A percentile compares a stretch with the other conserved stretches of the same genome.
Conservation (phyloP, 2,797 vertebrate genomes). For the Centroberyx gerrardi region DNA sequence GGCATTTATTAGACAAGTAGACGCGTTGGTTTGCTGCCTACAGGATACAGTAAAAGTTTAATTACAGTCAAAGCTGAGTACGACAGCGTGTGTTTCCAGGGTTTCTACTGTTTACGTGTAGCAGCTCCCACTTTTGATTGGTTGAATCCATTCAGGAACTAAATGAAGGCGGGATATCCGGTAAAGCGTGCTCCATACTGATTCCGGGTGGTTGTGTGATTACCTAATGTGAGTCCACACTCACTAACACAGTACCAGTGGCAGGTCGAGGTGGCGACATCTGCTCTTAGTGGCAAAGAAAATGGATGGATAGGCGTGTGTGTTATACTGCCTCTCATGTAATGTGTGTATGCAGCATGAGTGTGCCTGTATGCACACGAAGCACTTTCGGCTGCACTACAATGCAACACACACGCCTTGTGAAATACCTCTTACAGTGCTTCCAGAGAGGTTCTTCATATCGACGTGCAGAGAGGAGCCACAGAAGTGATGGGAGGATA, state of each 20-base stretch:
- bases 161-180: too few relatives aligned
- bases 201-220: too few relatives aligned
- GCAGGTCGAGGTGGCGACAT: slow-evolving; percentile 17
- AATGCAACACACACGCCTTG: not conserved
- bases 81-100: too few relatives aligned
- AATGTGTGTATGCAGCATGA: slow-evolving; percentile 6
- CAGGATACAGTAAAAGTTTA: too few relatives aligned
- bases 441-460: slow-evolving; percentile 19
- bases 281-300: slow-evolving; percentile 1
- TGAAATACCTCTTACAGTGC: slow-evolving; percentile 24
- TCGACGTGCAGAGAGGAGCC: slow-evolving; percentile 47
- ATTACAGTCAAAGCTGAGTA: too few relatives aligned
- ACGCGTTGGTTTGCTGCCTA: too few relatives aligned
- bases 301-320: not conserved
- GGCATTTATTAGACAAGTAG: too few relatives aligned
- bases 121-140: too few relatives aligned
- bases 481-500: slow-evolving; percentile 36
- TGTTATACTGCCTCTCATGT: not conserved
- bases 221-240: too few relatives aligned
- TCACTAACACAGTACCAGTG: slow-evolving; percentile 9
- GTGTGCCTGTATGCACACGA: slow-evolving; percentile 38
- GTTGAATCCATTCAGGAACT: too few relatives aligned
- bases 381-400: slow-evolving; percentile 24
- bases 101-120: too few relatives aligned
- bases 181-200: too few relatives aligned